Percentiles rank a stretch among this genome's conserved stretches.
These are phyloP conservation scores for Urocyon cinereoargenteus DNA, from an alignment of 2,797 vertebrate genomes.

Conservation along the genomic window DNA sequence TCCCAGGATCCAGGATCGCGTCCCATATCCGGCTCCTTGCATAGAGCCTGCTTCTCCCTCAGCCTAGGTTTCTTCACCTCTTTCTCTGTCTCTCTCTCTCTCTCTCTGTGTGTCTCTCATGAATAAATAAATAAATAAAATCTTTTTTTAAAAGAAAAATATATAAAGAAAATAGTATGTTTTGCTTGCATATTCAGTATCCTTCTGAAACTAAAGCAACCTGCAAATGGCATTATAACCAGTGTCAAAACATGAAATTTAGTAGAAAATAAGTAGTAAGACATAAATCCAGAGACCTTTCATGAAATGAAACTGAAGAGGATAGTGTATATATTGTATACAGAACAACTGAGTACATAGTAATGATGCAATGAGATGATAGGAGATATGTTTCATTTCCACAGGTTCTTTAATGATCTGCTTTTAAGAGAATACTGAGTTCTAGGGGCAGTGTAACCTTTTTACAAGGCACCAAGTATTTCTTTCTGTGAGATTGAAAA, in stretches of 20 bases:
- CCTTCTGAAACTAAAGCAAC: background rate
- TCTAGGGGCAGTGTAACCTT: background rate
- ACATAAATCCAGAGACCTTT: background rate
- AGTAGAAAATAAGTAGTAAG: background rate
- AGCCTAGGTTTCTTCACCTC: no score
- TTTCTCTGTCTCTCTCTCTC: no score
- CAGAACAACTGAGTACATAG: background rate
- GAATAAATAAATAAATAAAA: no score
- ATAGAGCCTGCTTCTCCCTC: no score
- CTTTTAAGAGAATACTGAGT: background rate
- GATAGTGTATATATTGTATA: background rate
- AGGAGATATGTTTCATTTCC: background rate
- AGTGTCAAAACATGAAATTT: conserved; percentile 3
- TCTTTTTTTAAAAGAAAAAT: no score
- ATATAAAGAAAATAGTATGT: background rate
- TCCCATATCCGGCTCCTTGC: no score
- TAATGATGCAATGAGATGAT: background rate
- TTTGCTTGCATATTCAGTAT: background rate
- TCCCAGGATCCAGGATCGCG: no score
- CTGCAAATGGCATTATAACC: background rate
- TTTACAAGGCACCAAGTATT: background rate
- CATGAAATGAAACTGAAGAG: background rate
- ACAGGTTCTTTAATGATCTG: background rate
- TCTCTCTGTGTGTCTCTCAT: no score
- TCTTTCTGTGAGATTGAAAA: background rate